These are phyloP conservation scores for Diplolepis rosae DNA, from an alignment of 2,888 invertebrate genomes.

Conservation along the genomic window DNA sequence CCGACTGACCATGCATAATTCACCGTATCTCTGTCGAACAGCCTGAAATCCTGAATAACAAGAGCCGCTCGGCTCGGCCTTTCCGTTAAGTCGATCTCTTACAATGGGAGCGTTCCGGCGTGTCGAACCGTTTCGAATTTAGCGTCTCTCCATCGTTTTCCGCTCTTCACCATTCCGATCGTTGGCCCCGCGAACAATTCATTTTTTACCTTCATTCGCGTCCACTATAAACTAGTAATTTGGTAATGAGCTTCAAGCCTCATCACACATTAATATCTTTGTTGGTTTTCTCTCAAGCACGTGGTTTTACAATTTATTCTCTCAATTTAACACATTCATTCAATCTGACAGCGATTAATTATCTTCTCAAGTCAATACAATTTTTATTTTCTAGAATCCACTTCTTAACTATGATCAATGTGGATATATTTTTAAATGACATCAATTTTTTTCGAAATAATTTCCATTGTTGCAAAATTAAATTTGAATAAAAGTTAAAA, in stretches of 20 bases:
- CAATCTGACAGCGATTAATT: neutral
- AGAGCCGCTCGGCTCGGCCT: slow-evolving; percentile 39
- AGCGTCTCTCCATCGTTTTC: slow-evolving; percentile 30
- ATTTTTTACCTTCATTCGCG: slow-evolving; percentile 10
- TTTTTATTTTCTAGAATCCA: too few relatives aligned
- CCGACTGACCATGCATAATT: slow-evolving; percentile 67
- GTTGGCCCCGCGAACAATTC: slow-evolving; percentile 16
- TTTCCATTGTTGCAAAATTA: too few relatives aligned
- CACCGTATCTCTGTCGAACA: slow-evolving; percentile 65
- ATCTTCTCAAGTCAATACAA: too few relatives aligned
- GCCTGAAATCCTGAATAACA: slow-evolving; percentile 68
- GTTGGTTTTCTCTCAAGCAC: neutral
- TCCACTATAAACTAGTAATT: neutral
- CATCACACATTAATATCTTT: neutral
- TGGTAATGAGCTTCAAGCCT: neutral
- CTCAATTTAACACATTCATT: neutral
- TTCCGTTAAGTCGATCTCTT: slow-evolving; percentile 36
- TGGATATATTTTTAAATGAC: too few relatives aligned
- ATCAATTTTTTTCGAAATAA: too few relatives aligned
- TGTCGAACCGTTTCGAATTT: slow-evolving; percentile 32
- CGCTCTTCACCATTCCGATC: slow-evolving; percentile 25
- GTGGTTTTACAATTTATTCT: neutral
- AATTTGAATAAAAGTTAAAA: too few relatives aligned
- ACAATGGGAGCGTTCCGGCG: slow-evolving; percentile 36
- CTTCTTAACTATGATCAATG: too few relatives aligned